Evolutionary conservation across 2,797 vertebrate genomes (phyloP).

Genomic region (Notamacropus eugenii): DNA sequence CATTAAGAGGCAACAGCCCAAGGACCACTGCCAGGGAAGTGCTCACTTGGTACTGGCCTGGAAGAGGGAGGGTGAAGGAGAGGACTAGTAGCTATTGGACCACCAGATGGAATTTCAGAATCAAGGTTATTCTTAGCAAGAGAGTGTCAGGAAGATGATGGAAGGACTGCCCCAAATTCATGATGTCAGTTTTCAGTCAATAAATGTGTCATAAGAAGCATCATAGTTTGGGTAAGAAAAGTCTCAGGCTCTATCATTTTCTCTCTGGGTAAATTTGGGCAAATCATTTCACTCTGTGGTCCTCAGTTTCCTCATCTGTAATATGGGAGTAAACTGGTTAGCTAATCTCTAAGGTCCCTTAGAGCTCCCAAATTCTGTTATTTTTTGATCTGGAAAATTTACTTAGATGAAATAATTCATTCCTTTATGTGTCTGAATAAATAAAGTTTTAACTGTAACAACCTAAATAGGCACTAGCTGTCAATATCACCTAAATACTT

Average conservation of each 20-base stretch:
- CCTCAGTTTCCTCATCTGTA: slow-evolving; percentile 27
- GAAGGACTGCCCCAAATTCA: background rate
- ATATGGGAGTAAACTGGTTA: slow-evolving; percentile 42
- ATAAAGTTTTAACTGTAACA: slow-evolving; percentile 37
- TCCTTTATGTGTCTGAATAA: slow-evolving; percentile 21
- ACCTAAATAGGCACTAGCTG: background rate
- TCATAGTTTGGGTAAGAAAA: background rate
- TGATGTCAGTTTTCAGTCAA: background rate
- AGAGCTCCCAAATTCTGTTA: background rate
- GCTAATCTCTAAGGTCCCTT: background rate
- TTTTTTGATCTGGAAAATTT: slow-evolving; percentile 50
- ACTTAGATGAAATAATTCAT: slow-evolving; percentile 9
- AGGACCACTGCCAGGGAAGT: background rate
- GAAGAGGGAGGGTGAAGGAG: background rate
- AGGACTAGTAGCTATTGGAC: background rate
- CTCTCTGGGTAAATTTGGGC: background rate
- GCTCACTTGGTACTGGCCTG: background rate
- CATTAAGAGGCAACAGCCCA: background rate
- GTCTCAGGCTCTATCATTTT: background rate
- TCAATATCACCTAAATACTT: slow-evolving; percentile 31
- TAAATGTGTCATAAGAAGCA: background rate
- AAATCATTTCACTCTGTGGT: background rate
- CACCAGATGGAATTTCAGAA: background rate
- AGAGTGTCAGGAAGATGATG: background rate
- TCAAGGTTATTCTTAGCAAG: background rate